Evolutionary conservation across 2,797 vertebrate species (phyloP), one percentile per base, ranked within the genome.

Genomic region (Cygnus olor): DNA sequence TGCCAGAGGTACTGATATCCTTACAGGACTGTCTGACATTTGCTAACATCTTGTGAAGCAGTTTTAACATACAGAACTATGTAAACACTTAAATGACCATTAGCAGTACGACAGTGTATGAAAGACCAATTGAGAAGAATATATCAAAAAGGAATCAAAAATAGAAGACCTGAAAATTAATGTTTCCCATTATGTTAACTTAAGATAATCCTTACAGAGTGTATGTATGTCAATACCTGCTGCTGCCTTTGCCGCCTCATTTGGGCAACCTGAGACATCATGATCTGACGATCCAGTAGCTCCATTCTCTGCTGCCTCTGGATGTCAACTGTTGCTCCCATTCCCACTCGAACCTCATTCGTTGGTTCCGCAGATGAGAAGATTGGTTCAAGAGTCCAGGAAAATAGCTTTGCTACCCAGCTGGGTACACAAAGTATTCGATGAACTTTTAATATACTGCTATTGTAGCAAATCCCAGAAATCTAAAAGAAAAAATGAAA

Each of bases 261-360:
- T 90, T 99, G 99, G 21, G 98, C 98, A 95, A 99, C 98, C 94
- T 99, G 99, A 56, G 99, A 99, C 90, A 99, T 97, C 96, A 99
- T 98, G 93, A 99, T 96, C 54, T 99, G 99, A 70, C 99, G 99
- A 97, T 99, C 99, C 8, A 99, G 97, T 80, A 98, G 76, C 90
- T 99, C 99, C 98, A 99, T 98, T 83, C 99, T 98, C 93, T 99
- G 99, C 92, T 99, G 99, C 87, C 99, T 98, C 98, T 99, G 99
- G 96, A 99, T 99, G 96, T 99, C 99, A 76, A 99, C 98, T 3
- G 99, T 99, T 91, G 99, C 99, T 24, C 99, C 99, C 99, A 99
- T 99, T 63, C 99, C 99, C 64, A 99, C 88, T 54, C 98, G 98
- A 9, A 98, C 97, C 96, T 99, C 99, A 10, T 80, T 97, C 10